Conservation (phyloP, 64 coral and sea anemone species). For the Stichodactyla helianthus region DNA sequence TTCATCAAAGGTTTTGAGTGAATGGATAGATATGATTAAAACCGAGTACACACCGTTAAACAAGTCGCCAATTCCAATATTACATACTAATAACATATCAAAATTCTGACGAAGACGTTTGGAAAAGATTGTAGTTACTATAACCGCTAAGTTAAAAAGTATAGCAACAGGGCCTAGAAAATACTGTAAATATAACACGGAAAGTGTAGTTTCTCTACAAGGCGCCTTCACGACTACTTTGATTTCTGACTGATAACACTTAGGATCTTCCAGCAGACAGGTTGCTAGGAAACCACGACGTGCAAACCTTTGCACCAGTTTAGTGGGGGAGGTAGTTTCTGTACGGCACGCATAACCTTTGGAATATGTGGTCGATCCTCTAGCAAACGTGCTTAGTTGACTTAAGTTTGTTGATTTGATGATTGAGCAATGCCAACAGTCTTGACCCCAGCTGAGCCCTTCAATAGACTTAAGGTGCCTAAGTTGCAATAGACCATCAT, state of each 20-base stretch:
- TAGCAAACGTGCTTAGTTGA: not conserved
- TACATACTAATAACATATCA: constrained; percentile 54
- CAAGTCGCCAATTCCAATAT: constrained; percentile 61
- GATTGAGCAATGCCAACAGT: constrained; percentile 23
- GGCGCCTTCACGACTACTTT: not conserved
- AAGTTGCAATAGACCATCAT: not conserved
- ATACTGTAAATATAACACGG: constrained; percentile 36
- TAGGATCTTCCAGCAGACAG: not conserved
- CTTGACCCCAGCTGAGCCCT: constrained; percentile 6
- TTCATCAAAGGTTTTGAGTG: constrained; percentile 22
- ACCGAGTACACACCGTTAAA: constrained; percentile 55
- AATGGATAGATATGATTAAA: constrained; percentile 33
- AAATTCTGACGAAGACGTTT: constrained; percentile 39
- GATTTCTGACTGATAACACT: constrained; percentile 28
- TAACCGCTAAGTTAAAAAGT: constrained; percentile 41
- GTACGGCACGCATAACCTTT: constrained; percentile 15
- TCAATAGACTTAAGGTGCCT: constrained; percentile 14
- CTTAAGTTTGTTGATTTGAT: constrained; percentile 22
- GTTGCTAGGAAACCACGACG: constrained; percentile 24
- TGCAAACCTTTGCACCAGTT: constrained; percentile 16
- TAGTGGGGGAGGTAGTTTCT: not conserved
- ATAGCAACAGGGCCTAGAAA: constrained; percentile 49
- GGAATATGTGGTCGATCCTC: not conserved
- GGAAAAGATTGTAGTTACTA: constrained; percentile 22
- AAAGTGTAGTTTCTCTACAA: constrained; percentile 45